These are phyloP conservation scores for Sinocyclocheilus maitianheensis DNA, from an alignment of 2,113 vertebrate species.

Conservation along the genomic window DNA sequence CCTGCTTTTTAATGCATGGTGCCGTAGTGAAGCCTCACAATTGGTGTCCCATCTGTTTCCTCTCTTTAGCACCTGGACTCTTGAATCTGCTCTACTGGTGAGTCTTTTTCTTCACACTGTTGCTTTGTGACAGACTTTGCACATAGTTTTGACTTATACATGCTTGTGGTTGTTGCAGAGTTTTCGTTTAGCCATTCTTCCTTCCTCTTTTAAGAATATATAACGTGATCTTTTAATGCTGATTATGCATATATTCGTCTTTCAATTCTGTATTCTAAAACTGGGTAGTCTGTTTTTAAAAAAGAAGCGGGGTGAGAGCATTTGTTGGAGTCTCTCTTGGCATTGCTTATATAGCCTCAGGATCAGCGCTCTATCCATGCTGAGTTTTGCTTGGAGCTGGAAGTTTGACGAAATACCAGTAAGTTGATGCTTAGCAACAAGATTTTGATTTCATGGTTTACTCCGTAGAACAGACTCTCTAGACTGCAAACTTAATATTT, in stretches of 20 bases:
- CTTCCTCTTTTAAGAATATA: constrained; percentile 37
- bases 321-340: constrained; percentile 7
- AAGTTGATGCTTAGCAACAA: constrained; percentile 58
- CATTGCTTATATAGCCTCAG: not conserved
- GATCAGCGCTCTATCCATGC: constrained; percentile 8
- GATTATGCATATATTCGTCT: not conserved
- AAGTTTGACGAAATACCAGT: constrained; percentile 44
- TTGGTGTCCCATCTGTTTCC: constrained; percentile 34
- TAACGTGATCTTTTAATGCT: not conserved
- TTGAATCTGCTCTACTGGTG: constrained; percentile 5
- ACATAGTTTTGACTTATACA: not conserved
- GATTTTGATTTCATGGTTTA: constrained; percentile 21
- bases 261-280: not conserved
- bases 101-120: constrained; percentile 24
- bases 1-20: constrained; percentile 34
- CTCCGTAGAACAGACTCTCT: not conserved
- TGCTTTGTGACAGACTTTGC: not conserved
- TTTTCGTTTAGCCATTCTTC: constrained; percentile 8
- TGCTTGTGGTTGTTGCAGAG: not conserved
- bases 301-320: not conserved
- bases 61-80: constrained; percentile 30
- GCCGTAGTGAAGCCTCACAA: constrained; percentile 14
- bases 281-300: not conserved
- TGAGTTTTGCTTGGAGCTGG: constrained; percentile 25
- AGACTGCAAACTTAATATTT: not conserved